A percentile compares a stretch with the other conserved stretches of the same genome.
Conservation (phyloP, 1,140 invertebrate genomes). For the Amyelois transitella region DNA sequence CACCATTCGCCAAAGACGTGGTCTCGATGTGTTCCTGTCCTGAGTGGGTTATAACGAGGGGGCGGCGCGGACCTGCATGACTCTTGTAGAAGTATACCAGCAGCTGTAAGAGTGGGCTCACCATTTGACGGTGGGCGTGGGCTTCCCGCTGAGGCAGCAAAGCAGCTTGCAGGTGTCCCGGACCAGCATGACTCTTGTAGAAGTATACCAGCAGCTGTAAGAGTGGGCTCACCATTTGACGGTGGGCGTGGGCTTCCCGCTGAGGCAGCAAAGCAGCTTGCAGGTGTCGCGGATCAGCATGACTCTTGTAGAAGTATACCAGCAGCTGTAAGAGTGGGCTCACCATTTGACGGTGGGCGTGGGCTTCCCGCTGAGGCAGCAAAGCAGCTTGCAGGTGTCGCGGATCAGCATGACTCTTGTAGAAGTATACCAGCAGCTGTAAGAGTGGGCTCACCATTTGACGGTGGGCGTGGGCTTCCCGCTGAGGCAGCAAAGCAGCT, state of each 20-base stretch:
- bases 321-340: too few species aligned
- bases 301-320: too few species aligned
- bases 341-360: not conserved
- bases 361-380: constrained; percentile 79
- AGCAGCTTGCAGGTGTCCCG: constrained; percentile 99
- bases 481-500: constrained; percentile 94
- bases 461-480: not conserved
- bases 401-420: constrained; percentile 98
- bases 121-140: not conserved
- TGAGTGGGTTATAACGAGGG: too few species aligned
- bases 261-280: constrained; percentile 96
- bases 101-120: too few species aligned
- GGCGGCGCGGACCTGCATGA: too few species aligned
- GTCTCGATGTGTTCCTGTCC: too few species aligned
- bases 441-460: too few species aligned
- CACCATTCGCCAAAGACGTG: too few species aligned
- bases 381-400: constrained; percentile 96
- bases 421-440: too few species aligned
- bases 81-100: too few species aligned
- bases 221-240: not conserved
- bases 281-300: constrained; percentile 96
- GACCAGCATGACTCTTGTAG: too few species aligned
- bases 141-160: constrained; percentile 82
- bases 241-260: not conserved
- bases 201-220: too few species aligned